Base-by-base conservation (phyloP, 1,140 invertebrate genomes). In the Whitmania pigra region DNA sequence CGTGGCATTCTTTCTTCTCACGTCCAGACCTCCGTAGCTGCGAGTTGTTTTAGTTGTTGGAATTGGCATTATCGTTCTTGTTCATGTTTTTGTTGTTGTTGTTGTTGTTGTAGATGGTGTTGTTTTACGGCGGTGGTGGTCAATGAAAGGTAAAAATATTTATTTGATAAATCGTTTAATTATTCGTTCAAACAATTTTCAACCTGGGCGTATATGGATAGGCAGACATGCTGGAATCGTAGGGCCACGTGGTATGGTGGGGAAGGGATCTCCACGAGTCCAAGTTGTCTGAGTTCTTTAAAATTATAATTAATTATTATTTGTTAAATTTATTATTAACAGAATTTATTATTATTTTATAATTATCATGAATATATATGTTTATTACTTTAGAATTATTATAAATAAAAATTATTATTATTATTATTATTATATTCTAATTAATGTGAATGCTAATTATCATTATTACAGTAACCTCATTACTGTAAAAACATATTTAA, bases 1-100 rank as follows among this genome's bases (percentile, higher is more conserved):
- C 9, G 94, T 97, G 9, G 93, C 94, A 82, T 97, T 97, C 82
- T 97, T 97, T 67, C 94, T 85, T 72, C 93, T 84, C 31, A 91
- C 91, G 83, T 96, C 95, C 60, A 93, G 90, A 53, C 91, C 90
- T 57, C 92, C 91, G 78, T 94, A 95, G 76, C 92, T 94, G 86
- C 13, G 36, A 17, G 29, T 31, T 25, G 29, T 63, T 43, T 53
- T 17, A 22, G 20, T 69, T 43, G 22, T 70, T 49, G 43, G 13
- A 49, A 49, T 49, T n/a, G 31, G 20, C 31, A 68, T 11, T 68
- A 29, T 29, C 3, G 31, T 68, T 40, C 2, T 31, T 40, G 20
- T 25, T 68, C 7, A 5, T 68, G 43, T 49, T 15, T 4, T 49
- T 49, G 43, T 49, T 49, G 43, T 49, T 49, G 43, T 49, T n/a